Percentiles rank a stretch among this genome's conserved stretches.
These are phyloP conservation scores for Platichthys flesus DNA, from an alignment of 2,113 vertebrate species.

Conservation along the genomic window DNA sequence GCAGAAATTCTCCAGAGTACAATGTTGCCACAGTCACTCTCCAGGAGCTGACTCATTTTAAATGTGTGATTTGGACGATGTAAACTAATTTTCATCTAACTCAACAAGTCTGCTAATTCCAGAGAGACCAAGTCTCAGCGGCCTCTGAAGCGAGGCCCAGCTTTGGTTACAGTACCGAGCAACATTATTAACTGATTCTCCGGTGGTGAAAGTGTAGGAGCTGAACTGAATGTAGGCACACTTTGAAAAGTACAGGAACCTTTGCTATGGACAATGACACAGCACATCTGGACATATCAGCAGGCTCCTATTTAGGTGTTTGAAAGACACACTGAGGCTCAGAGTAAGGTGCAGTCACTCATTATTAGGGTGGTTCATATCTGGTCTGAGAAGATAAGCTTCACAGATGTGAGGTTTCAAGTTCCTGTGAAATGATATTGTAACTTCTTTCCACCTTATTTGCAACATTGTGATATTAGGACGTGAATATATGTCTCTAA, in stretches of 20 bases:
- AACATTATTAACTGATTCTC: constrained; percentile 47
- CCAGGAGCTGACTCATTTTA: neutral
- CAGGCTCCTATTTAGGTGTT: neutral
- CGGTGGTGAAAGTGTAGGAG: constrained; percentile 26
- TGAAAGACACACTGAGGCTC: neutral
- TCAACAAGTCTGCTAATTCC: constrained; percentile 50
- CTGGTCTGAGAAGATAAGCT: constrained; percentile 22
- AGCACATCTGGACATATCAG: neutral
- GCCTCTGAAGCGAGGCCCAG: constrained; percentile 47
- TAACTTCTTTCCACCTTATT: neutral
- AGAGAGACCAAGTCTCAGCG: constrained; percentile 47
- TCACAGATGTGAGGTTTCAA: neutral
- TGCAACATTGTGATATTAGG: neutral
- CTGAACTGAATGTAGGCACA: constrained; percentile 18
- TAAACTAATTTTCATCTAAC: constrained; percentile 15
- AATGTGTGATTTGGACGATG: neutral
- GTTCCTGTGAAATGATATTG: neutral
- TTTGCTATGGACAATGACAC: neutral
- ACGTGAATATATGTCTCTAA: too few relatives aligned
- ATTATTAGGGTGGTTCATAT: neutral
- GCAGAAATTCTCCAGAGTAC: neutral
- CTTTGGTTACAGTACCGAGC: constrained; percentile 64
- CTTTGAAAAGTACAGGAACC: neutral
- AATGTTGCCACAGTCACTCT: neutral
- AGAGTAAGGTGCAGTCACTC: too few relatives aligned